Base-by-base conservation (phyloP, 2,113 vertebrate species). In the Calypte anna region DNA sequence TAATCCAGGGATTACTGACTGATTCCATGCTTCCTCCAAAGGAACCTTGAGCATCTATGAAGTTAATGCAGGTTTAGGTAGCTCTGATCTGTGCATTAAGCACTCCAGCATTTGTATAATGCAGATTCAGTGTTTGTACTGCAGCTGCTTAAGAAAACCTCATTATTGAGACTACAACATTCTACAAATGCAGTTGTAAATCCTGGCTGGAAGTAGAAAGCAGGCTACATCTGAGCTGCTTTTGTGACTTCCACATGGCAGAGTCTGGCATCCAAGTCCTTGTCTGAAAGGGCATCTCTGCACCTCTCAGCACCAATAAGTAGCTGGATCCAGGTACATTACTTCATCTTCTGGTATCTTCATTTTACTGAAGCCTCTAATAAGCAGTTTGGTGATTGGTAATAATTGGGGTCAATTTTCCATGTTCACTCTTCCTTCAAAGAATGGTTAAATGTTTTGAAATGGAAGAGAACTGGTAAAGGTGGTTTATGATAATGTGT, bases 271-370 rank as follows among this genome's bases (percentile, higher is more conserved):
- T 2, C 20, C 28, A 33, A 23, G 15, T 16, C 69, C 28, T 24
- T 18, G 25, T 30, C 4, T 18, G 23, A 21, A 25, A 18, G 36
- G 9, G 44, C 27, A 12, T 40, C 21, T 0, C 59, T 6, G 40
- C 17, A 5, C 15, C 40, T n/a, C 18, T 10, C 8, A 10, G n/a
- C 15, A 61, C 1, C 23, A 12, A 24, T 8, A 17, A 40, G 40
- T 40, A 40, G 40, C 40, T 40, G 40, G 40, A 40, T 40, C 40
- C 40, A 40, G 40, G 40, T 11, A 40, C 40, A 4, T 0, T 4
- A 4, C 36, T 12, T 13, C 0, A 25, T 24, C 14, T 25, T 10
- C 36, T 0, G 0, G 6, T 15, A 28, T 3, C 55, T 70, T 14
- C 2, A 7, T 12, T 73, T 20, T 43, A 1, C 6, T 9, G 40